A percentile compares a stretch with the other conserved stretches of the same genome.
These are phyloP conservation scores for Spisula solida DNA, from an alignment of 2,888 invertebrate species.

Conservation along the genomic window DNA sequence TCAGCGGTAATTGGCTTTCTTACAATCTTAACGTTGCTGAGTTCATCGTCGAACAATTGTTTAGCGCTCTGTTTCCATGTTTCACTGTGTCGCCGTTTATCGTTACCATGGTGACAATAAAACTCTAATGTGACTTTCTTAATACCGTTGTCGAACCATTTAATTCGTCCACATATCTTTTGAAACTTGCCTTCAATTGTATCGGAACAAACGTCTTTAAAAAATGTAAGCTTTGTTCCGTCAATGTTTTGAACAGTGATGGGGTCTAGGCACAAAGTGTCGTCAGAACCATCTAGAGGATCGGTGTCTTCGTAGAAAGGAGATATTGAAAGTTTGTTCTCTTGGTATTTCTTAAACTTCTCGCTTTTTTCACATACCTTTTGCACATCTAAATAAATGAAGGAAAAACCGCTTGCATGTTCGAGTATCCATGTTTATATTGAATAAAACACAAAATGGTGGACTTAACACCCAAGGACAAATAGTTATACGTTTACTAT, in stretches of 20 bases:
- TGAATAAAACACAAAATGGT: not conserved
- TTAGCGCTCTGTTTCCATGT: constrained; percentile 28
- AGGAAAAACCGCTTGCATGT: not conserved
- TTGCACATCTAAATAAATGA: constrained; percentile 44
- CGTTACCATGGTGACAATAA: constrained; percentile 18
- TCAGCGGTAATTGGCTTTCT: constrained; percentile 7
- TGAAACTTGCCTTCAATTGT: constrained; percentile 15
- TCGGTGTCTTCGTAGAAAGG: constrained; percentile 39
- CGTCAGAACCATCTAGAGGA: not conserved
- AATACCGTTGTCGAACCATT: constrained; percentile 20
- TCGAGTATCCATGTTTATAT: too few relatives aligned
- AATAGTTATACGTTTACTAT: too few relatives aligned
- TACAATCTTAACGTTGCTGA: constrained; percentile 29
- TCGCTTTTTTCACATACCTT: constrained; percentile 15
- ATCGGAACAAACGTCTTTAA: constrained; percentile 41
- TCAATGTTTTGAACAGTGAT: constrained; percentile 27
- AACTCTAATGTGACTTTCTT: constrained; percentile 40
- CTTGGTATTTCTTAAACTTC: constrained; percentile 34
- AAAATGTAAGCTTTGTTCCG: constrained; percentile 34
- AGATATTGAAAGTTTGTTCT: constrained; percentile 9
- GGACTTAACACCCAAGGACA: not conserved
- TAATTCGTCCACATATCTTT: constrained; percentile 15
- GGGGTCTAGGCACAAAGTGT: not conserved
- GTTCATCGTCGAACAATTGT: not conserved
- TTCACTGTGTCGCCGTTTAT: constrained; percentile 25